These are phyloP conservation scores for Riptortus pedestris DNA, from an alignment of 1,140 invertebrate genomes.

Conservation along the genomic window DNA sequence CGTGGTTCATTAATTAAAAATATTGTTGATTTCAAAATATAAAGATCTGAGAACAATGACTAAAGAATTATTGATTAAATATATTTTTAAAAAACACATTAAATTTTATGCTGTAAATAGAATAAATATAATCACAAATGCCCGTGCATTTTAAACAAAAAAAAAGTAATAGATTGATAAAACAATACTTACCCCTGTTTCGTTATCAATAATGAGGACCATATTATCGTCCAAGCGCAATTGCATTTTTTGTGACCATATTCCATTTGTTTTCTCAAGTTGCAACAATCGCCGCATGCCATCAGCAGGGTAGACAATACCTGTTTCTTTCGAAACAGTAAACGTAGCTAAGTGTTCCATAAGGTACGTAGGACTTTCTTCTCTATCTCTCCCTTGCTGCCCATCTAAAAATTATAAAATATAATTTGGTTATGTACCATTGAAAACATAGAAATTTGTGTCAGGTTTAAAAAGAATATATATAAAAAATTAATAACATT, in stretches of 20 bases:
- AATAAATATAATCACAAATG: too few relatives aligned
- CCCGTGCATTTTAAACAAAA: too few relatives aligned
- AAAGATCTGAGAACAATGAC: too few relatives aligned
- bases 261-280: constrained; percentile 93
- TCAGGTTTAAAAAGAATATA: not conserved
- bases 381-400: constrained; percentile 34
- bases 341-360: constrained; percentile 98
- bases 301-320: constrained; percentile 79
- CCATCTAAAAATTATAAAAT: constrained; percentile 15
- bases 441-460: not conserved
- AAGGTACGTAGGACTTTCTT: constrained; percentile 65
- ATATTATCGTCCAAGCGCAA: constrained; percentile 72
- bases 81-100: too few relatives aligned
- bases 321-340: constrained; percentile 78
- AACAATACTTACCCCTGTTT: constrained; percentile 69
- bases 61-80: too few relatives aligned
- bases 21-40: too few relatives aligned
- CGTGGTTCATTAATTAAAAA: too few relatives aligned
- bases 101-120: too few relatives aligned
- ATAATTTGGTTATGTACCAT: too few relatives aligned
- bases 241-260: constrained; percentile 98
- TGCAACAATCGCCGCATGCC: constrained; percentile 91
- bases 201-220: constrained; percentile 91
- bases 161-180: too few relatives aligned
- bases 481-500: not conserved